phyloP scores from a whole-genome alignment of 2,797 vertebrate species.

The Sebastes itinus region DNA sequence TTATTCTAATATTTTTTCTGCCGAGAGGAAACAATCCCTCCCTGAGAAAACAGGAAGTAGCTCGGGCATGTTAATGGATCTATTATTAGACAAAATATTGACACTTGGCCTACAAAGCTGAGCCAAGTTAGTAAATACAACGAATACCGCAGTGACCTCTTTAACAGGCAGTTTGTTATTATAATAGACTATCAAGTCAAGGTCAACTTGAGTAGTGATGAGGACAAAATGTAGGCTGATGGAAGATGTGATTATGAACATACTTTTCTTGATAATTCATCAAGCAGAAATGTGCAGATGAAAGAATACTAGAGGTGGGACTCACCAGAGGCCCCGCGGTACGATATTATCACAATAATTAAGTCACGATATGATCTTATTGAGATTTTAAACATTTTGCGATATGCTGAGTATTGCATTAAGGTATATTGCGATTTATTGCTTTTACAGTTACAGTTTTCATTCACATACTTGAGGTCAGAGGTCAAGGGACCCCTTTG shows the following conservation, averaged over 20 bases:
- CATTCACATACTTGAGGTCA: too few relatives aligned
- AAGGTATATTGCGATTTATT: too few relatives aligned
- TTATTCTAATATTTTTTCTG: not conserved
- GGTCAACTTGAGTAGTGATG: not conserved
- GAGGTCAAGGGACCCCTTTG: too few relatives aligned
- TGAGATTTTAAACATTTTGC: too few relatives aligned
- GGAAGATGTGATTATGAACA: not conserved
- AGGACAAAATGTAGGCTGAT: not conserved
- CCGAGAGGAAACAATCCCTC: not conserved
- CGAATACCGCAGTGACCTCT: not conserved
- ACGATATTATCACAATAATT: too few relatives aligned
- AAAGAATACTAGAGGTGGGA: not conserved
- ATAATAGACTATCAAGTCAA: not conserved
- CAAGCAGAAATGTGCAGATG: not conserved
- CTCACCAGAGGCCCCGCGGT: too few relatives aligned
- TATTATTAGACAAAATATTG: conserved; percentile 25
- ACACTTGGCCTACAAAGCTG: not conserved
- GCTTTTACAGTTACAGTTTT: too few relatives aligned
- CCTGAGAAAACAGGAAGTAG: conserved; percentile 40
- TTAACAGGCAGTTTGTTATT: not conserved
- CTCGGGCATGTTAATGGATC: not conserved
- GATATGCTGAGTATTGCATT: too few relatives aligned
- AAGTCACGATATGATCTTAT: too few relatives aligned
- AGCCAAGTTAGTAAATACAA: not conserved
- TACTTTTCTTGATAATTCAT: not conserved